A percentile compares a stretch with the other conserved stretches of the same genome.
Conservation (phyloP, 2,113 vertebrate species). For the Nycticorax nycticorax region DNA sequence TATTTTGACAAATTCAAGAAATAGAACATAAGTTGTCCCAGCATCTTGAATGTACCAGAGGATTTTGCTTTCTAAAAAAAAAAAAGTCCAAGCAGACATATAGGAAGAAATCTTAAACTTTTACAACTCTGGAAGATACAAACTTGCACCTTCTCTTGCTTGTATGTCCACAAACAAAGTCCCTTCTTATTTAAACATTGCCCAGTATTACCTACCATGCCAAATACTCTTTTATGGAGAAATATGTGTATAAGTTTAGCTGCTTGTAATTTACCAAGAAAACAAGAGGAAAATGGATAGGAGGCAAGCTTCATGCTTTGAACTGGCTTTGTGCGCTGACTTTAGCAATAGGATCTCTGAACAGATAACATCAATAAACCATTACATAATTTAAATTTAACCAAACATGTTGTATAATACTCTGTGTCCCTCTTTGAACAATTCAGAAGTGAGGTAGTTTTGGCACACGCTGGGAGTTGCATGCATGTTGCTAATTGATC, state of each 20-base stretch:
- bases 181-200: background rate
- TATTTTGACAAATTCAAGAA: background rate
- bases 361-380: background rate
- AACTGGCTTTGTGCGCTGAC: background rate
- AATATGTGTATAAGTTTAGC: background rate
- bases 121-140: background rate
- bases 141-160: background rate
- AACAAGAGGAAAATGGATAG: background rate
- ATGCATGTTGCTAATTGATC: background rate
- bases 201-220: rapidly evolving
- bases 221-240: background rate
- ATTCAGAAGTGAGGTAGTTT: background rate
- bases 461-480: rapidly evolving
- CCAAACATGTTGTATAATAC: background rate
- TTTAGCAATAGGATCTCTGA: background rate
- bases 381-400: background rate
- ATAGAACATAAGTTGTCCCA: background rate
- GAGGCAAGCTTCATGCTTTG: background rate
- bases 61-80: background rate
- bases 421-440: background rate
- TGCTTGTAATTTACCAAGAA: background rate
- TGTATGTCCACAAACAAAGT: rapidly evolving
- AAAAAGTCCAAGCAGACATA: background rate
- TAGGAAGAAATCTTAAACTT: background rate
- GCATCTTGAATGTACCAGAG: background rate